Evolutionary conservation across 53 echinoderm and acorn worm species (phyloP), one percentile per base, ranked within the genome.

Genomic region (Echinometra lucunter): DNA sequence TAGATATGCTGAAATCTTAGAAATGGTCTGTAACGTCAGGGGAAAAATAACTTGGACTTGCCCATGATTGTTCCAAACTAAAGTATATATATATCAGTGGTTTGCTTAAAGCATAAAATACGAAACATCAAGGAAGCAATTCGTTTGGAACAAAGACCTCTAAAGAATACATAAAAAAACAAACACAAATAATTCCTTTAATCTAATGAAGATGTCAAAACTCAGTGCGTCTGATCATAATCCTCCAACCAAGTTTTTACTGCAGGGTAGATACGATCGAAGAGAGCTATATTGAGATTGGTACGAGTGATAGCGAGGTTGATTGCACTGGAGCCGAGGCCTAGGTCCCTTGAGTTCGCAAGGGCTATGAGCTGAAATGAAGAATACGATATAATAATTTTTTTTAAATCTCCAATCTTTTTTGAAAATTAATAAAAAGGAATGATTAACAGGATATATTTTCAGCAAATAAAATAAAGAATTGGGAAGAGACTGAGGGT

Each of bases 331-430:
- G 66, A 40, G 17, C 90, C 63, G 9, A 19, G 66, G 15, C 90
- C 90, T 35, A 90, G 90, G 28, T 90, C 90, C 35, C 90, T 16
- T 9, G 90, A 90, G 9, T 40, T 18, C 11, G 45, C 40, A 63
- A 90, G 66, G 25, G 58, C 38, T 34, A 11, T 56, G 13, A 90
- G 4, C 90, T 90, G 90, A 1, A 37, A 58, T 34, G 38, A 66
- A 34, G 19, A 90, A 58, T 12, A 37, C 17, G 56, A 57, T 27
- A 89, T 5, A 60, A 66, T 35, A 40, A 90, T 19, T 66, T 42
- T 38, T 21, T 42, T 78, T 78, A 4, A 23, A 4, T 23, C 63
- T 63, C 1, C 16, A 12, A 63, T 15, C 19, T 19, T 4, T 15
- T 63, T 21, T 63, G 63, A 63, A 58, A 56, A 9, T 13, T 18